Evolutionary conservation across 1,140 invertebrate genomes (phyloP), one percentile per base, ranked within the genome.

Genomic region (Colletes latitarsis): DNA sequence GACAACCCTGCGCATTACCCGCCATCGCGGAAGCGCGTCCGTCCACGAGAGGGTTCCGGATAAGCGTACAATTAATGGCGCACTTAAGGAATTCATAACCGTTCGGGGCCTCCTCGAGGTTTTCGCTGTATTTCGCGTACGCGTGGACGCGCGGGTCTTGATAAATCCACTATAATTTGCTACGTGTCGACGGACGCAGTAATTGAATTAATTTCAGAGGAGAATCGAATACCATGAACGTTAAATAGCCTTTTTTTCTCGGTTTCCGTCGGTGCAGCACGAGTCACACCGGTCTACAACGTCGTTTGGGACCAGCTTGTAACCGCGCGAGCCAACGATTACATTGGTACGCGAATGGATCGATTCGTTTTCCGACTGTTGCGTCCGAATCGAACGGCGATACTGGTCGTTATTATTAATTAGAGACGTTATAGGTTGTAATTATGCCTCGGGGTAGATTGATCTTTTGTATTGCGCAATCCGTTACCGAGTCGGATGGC

Each of bases 391-490:
- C 53, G 67, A 19, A 71, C 41, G 30, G n/a, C 49, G 53, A 43
- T 58, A 67, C 63, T 8, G 30, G 43, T 60, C 55, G 78, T 71
- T 53, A 53, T 71, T 81, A 63, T 69, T 76, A 81, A 81, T 81
- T 63, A 64, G 39, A 41, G 39, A 53, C 41, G 15, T 74, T 55
- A 69, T 64, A 39, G 30, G 21, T 63, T 39, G n/a, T 49, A 76
- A 81, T 81, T 81, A 80, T 14, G 21, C 77, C 55, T 6, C n/a
- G 30, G n/a, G 60, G 21, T 21, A 46, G 53, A 80, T 72, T 39
- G 77, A 66, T 72, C 46, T 53, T n/a, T 52, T 12, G 39, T 8
- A 62, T 70, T 70, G 60, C n/a, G 64, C 12, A 21, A 70, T 46
- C 49, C 41, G 57, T 76, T 76, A 57, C 70, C 21, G 62, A 12